Conservation (phyloP, 1,140 invertebrate genomes). For the Leptinotarsa texana region DNA sequence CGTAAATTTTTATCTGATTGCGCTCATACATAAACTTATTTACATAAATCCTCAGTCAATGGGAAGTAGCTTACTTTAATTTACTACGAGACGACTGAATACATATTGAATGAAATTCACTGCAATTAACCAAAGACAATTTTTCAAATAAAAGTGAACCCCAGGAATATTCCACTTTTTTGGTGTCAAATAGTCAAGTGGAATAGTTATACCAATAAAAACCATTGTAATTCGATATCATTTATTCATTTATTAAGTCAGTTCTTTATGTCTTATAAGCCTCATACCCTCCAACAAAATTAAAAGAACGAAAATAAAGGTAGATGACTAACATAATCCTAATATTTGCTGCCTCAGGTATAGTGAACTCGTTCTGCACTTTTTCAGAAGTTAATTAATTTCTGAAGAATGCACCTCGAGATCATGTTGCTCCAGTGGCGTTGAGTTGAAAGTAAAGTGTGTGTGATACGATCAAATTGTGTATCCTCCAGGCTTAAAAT, state of each 20-base stretch:
- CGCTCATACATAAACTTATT: too few relatives aligned
- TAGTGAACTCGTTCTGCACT: constrained; percentile 17
- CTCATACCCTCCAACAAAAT: background rate
- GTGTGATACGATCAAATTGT: background rate
- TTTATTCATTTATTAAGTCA: background rate
- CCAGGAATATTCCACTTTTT: too few relatives aligned
- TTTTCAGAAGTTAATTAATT: constrained; percentile 14
- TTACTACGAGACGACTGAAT: too few relatives aligned
- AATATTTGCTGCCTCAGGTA: constrained; percentile 18
- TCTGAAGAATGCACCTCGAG: constrained; percentile 19
- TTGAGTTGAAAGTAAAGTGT: constrained; percentile 14
- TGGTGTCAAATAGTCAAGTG: too few relatives aligned
- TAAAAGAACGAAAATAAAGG: constrained; percentile 3
- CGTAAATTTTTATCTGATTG: too few relatives aligned
- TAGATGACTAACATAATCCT: constrained; percentile 15
- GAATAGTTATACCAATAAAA: background rate
- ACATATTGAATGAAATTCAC: too few relatives aligned
- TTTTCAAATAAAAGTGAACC: too few relatives aligned
- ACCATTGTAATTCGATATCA: background rate
- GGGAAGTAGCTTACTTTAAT: too few relatives aligned
- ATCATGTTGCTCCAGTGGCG: constrained; percentile 24
- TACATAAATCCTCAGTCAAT: too few relatives aligned
- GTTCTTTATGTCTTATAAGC: background rate
- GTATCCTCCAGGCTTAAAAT: too few relatives aligned
- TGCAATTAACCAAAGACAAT: too few relatives aligned